Evolutionary conservation across 2,888 invertebrate species (phyloP).

Genomic region (Hoplodrina ambigua): DNA sequence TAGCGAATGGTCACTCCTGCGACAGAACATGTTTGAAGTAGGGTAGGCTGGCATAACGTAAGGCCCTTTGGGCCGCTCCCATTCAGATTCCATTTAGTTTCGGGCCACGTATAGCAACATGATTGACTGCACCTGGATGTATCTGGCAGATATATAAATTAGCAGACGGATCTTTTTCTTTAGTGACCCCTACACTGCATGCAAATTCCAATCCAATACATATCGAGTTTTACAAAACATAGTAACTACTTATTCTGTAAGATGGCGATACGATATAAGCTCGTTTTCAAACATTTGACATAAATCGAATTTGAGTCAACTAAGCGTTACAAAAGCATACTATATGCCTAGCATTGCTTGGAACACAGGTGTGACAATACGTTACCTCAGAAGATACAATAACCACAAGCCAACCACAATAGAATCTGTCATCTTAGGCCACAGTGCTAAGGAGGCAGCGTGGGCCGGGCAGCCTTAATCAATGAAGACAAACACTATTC

Average conservation of each 20-base stretch:
- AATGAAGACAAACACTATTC: conserved; percentile 51
- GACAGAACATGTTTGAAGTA: conserved; percentile 53
- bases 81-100: conserved; percentile 59
- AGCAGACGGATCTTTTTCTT: not conserved
- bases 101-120: conserved; percentile 60
- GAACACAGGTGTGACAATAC: not conserved
- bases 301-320: not conserved
- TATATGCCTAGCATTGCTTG: not conserved
- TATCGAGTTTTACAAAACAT: not conserved
- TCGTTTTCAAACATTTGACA: not conserved
- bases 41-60: conserved; percentile 40
- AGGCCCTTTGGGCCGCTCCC: conserved; percentile 43
- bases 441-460: conserved; percentile 8
- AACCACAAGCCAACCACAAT: conserved; percentile 1
- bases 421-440: conserved; percentile 6
- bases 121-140: conserved; percentile 59
- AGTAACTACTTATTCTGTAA: not conserved
- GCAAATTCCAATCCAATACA: not conserved
- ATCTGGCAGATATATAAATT: not conserved
- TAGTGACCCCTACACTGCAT: not conserved
- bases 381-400: not conserved
- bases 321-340: not conserved
- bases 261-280: too few species aligned
- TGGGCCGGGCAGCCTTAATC: conserved; percentile 40
- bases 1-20: conserved; percentile 56